Conservation (phyloP, 2,888 invertebrate species). For the Aphelenchoides bicaudatus region DNA sequence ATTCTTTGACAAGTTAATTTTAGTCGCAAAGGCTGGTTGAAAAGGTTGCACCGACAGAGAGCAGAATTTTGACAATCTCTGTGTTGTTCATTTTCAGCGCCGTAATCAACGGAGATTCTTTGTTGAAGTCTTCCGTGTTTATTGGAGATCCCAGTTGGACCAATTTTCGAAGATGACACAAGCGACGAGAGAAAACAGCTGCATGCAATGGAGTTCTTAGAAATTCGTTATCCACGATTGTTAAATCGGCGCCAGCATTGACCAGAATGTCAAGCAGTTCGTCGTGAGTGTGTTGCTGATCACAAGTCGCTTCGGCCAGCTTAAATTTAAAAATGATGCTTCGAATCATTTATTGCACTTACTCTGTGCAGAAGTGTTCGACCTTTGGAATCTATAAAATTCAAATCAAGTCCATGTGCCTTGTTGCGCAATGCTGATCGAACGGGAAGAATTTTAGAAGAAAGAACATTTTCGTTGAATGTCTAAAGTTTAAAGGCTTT, state of each 20-base stretch:
- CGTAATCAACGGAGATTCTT: not conserved
- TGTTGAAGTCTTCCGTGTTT: not conserved
- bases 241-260: not conserved
- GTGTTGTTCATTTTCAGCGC: not conserved
- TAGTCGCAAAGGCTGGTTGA: too few species aligned
- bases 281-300: constrained; percentile 7
- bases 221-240: not conserved
- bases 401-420: not conserved
- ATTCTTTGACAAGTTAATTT: too few species aligned
- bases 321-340: too few species aligned
- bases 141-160: constrained; percentile 1
- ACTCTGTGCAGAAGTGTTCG: constrained; percentile 3
- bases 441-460: not conserved
- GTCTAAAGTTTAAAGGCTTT: not conserved
- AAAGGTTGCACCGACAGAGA: too few species aligned
- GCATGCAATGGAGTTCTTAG: constrained; percentile 3
- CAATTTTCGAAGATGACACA: constrained; percentile 6
- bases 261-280: constrained; percentile 7
- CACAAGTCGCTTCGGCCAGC: constrained; percentile 7
- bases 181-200: not conserved
- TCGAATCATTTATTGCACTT: too few species aligned
- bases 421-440: not conserved
- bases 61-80: constrained; percentile 2
- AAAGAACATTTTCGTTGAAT: not conserved
- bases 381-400: not conserved